A percentile compares a stretch with the other conserved stretches of the same genome.
These are phyloP conservation scores for Homarus americanus DNA, from an alignment of 1,140 invertebrate species.

Conservation along the genomic window DNA sequence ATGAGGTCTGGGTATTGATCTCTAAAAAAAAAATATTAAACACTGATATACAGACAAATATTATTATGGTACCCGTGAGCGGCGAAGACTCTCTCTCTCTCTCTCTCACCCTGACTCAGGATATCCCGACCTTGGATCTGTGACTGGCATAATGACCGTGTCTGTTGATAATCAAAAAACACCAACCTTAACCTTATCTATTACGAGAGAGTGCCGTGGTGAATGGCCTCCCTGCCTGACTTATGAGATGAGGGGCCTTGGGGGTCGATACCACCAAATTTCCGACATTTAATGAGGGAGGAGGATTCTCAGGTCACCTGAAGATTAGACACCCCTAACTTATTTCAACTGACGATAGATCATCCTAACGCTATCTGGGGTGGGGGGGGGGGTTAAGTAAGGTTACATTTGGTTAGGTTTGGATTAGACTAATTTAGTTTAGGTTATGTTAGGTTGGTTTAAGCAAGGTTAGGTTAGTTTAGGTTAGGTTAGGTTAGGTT, in stretches of 20 bases:
- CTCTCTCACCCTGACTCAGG: background rate
- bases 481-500: too few relatives aligned
- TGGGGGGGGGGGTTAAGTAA: background rate
- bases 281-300: background rate
- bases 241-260: background rate
- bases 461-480: background rate
- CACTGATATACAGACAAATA: too few relatives aligned
- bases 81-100: background rate
- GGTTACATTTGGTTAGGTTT: background rate
- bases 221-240: background rate
- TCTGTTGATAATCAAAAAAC: background rate
- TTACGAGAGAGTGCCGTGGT: background rate
- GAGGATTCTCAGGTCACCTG: too few relatives aligned
- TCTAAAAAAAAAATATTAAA: too few relatives aligned
- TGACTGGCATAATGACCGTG: background rate
- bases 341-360: too few relatives aligned
- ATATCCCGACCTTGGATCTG: background rate
- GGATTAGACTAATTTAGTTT: background rate
- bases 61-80: too few relatives aligned
- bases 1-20: too few relatives aligned
- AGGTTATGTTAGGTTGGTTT: background rate
- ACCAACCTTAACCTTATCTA: background rate
- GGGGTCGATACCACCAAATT: background rate
- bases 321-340: too few relatives aligned
- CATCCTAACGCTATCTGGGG: background rate